Base-by-base conservation (phyloP, 92 coral and sea anemone species). In the Porites lobata region DNA sequence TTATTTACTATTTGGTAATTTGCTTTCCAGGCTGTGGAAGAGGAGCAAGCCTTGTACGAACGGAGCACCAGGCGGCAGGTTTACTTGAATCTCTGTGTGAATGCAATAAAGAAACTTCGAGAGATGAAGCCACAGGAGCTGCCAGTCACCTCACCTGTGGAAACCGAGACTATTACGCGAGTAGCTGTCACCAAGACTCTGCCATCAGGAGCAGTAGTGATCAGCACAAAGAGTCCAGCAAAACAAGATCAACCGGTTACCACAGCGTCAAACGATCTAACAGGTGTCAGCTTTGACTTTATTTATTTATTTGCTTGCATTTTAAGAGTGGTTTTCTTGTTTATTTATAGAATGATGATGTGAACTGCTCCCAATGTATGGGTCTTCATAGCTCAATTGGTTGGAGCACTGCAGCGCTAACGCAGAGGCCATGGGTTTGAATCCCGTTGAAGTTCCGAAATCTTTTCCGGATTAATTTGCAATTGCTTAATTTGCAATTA, bases 71-170 rank as follows among this genome's bases (percentile, higher is more conserved):
- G 99, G 22, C 92, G 99, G n/a, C 98, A 96, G 66, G 91, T 96
- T 86, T 97, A 97, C 73, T 65, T 97, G n/a, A 97, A 97, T 75
- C 85, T 97, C 1, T 97, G 99, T 65, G 91, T 96, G 18, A 97
- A 97, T 56, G 91, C 95, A 14, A 92, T 97, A 75, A 97, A 95
- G 88, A 96, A 84, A 78, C 97, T 97, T 43, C 96, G 99, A 26
- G 93, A 61, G 18, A 81, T 59, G 65, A 75, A 56, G 15, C 79
- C 22, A 2, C 51, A 59, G 80, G 87, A 84, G 20, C 10, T 21
- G 19, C 65, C 68, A 11, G 51, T 22, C 20, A 78, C 89, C 20
- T 83, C 92, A 29, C 94, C 94, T 38, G 88, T 59, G 12, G 69
- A 82, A 32, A 58, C 57, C 4, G 86, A 69, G 68, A 81, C 86